Evolutionary conservation across 2,888 invertebrate genomes (phyloP), one percentile per base, ranked within the genome.

Genomic region (Pseudanteris insignis): DNA sequence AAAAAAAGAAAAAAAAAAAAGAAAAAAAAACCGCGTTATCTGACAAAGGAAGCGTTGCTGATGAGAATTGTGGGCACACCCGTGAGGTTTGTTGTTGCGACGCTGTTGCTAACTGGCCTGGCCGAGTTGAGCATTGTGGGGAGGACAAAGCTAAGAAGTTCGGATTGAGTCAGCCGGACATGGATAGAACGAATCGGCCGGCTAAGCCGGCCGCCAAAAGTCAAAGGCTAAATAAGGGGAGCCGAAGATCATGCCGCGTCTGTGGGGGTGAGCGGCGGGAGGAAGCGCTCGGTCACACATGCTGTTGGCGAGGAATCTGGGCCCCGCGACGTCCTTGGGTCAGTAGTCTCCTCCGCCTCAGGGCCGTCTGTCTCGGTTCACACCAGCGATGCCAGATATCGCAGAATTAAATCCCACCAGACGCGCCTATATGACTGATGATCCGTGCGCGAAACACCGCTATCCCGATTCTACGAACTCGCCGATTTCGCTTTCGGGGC

Each of bases 271-370:
- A 46, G 58, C 50, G 57, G 55, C 41, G 57, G 51, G 65, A 60
- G 38, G 44, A 53, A 47, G 38, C 54, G 50, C 53, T 48, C 46
- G 55, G 40, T 51, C 57, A 43, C 51, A 38, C 53, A 33, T 47
- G 33, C 38, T 33, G 26, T 53, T 47, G 40, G 43, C 50, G 32
- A 55, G 62, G 67, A 74, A 76, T 76, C 73, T 74, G 76, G 75
- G 73, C 70, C 76, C 74, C 71, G 72, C 70, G 74, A 74, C 75
- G 78, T 73, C 77, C 77, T 77, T 76, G 78, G 71, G 71, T 61
- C 67, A 63, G 68, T 69, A 70, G 70, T 69, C 70, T 66, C 64
- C 48, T 41, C 61, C 63, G 66, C 63, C 60, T 70, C 72, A 70
- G 70, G 70, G 70, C 65, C 71, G 70, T 69, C 70, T 68, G 58